Evolutionary conservation across 2,888 invertebrate genomes (phyloP).

Genomic region (Oasisia sp.): DNA sequence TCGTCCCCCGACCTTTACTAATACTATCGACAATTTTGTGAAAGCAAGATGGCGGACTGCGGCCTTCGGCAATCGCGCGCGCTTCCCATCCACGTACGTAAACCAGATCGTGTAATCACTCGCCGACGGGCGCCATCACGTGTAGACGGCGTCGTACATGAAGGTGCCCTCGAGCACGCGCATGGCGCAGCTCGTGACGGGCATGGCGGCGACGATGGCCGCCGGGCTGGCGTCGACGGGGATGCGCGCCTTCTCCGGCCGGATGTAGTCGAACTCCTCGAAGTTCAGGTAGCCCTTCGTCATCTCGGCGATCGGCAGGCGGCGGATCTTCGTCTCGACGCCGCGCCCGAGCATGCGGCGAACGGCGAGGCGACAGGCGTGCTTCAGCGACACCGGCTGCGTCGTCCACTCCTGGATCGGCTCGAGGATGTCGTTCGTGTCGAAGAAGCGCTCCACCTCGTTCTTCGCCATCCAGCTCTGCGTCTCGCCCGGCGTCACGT

Average conservation of each 20-base stretch:
- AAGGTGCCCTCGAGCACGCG: neutral
- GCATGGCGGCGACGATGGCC: neutral
- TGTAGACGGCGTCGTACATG: neutral
- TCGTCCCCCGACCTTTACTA: too few species aligned
- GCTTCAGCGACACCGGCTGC: constrained; percentile 26
- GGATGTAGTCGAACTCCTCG: constrained; percentile 21
- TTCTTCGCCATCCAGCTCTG: constrained; percentile 30
- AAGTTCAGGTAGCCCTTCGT: constrained; percentile 20
- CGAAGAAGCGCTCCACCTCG: constrained; percentile 30
- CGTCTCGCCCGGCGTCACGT: constrained; percentile 17
- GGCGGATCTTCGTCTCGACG: constrained; percentile 18
- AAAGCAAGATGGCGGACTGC: too few species aligned
- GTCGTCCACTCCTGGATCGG: constrained; percentile 27
- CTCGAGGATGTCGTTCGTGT: constrained; percentile 22
- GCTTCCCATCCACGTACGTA: too few species aligned
- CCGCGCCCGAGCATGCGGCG: constrained; percentile 9
- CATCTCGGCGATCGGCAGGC: neutral
- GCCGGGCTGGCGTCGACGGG: neutral
- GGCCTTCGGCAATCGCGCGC: too few species aligned
- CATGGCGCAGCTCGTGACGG: constrained; percentile 6
- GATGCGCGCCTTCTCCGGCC: neutral
- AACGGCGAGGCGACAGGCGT: constrained; percentile 24
- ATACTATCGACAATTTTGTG: too few species aligned
- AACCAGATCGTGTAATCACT: too few species aligned
- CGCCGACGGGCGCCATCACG: neutral